Percentiles rank a stretch among this genome's conserved stretches.
phyloP scores from a whole-genome alignment of 2,797 vertebrate genomes.

The Neosilurus mollespiculum region DNA sequence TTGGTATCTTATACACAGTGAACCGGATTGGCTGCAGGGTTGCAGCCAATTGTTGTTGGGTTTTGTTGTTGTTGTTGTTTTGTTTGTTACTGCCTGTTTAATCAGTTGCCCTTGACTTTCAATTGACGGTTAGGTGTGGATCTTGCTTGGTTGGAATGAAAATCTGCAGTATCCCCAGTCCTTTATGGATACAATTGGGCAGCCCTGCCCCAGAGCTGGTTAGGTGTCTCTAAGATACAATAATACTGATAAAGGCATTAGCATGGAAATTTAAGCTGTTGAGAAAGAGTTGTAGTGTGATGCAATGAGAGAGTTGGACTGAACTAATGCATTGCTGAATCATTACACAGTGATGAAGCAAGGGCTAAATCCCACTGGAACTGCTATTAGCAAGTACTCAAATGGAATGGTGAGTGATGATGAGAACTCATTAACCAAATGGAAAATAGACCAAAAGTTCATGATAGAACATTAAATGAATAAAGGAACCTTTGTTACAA shows the following conservation, averaged over 20 bases:
- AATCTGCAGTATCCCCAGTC: not conserved
- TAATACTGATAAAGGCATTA: not conserved
- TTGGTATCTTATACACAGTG: not conserved
- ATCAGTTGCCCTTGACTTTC: not conserved
- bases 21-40: not conserved
- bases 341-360: not conserved
- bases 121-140: not conserved
- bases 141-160: not conserved
- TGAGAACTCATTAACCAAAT: not conserved
- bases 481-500: not conserved
- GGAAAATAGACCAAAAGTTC: not conserved
- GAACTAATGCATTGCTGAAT: not conserved
- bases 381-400: too few species aligned
- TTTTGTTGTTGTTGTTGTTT: not conserved
- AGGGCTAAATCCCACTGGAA: not conserved
- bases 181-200: not conserved
- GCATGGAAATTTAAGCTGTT: not conserved
- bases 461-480: not conserved
- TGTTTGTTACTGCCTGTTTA: not conserved
- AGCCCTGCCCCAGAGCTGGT: not conserved
- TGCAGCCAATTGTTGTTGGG: too few species aligned
- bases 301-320: not conserved
- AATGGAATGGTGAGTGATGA: not conserved
- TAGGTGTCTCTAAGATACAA: not conserved
- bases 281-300: not conserved